phyloP scores from a whole-genome alignment of 53 echinoderm and acorn worm species.

The Echinometra lucunter region DNA sequence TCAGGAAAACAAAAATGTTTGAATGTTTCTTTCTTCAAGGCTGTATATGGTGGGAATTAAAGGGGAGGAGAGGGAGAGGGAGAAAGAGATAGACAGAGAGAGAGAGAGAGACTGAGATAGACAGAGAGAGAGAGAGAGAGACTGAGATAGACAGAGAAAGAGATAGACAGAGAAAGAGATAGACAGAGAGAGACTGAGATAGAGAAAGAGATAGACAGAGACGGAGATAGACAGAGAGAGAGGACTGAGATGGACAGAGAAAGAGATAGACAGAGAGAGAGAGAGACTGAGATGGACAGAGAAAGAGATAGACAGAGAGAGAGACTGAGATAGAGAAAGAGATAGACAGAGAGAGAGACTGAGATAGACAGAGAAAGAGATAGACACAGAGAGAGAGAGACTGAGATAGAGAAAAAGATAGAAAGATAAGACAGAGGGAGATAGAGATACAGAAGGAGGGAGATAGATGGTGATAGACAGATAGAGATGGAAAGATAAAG shows the following conservation, averaged over 20 bases:
- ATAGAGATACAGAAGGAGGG: neutral
- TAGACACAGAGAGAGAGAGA: neutral
- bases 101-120: neutral
- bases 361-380: neutral
- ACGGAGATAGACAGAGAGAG: neutral
- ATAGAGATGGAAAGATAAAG: neutral
- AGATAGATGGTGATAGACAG: neutral
- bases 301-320: neutral
- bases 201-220: neutral
- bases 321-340: neutral
- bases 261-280: neutral
- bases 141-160: neutral
- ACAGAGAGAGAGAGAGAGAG: neutral
- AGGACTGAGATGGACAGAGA: neutral
- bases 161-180: neutral
- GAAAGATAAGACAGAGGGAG: neutral
- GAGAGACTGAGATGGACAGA: neutral
- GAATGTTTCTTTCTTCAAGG: neutral
- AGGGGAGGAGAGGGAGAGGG: neutral
- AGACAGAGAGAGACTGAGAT: neutral
- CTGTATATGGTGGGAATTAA: neutral
- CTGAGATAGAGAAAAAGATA: too few species aligned
- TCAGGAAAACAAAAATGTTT: slow-evolving; percentile 43
- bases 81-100: too few species aligned
- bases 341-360: neutral